Evolutionary conservation across 2,797 vertebrate species (phyloP).

Genomic region (Gallirallus australis): DNA sequence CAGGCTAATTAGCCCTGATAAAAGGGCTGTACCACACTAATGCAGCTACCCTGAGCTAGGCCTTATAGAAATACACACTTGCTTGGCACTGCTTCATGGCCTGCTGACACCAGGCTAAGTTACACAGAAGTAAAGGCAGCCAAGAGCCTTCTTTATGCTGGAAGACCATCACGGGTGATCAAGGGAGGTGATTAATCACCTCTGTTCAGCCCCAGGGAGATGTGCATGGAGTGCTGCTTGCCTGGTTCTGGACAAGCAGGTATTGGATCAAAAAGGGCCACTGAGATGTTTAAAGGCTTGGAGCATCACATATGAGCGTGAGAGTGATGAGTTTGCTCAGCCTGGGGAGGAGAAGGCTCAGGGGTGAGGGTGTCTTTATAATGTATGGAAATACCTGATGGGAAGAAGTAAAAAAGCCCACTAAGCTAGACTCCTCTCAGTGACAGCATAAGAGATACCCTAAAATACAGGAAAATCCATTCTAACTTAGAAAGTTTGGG

Average conservation of each 20-base stretch:
- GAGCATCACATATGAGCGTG: not conserved
- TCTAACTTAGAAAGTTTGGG: not conserved
- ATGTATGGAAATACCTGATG: not conserved
- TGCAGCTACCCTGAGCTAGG: not conserved
- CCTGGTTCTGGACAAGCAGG: not conserved
- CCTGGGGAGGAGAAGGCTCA: not conserved
- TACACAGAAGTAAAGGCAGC: not conserved
- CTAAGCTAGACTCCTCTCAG: not conserved
- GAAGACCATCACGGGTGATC: not conserved
- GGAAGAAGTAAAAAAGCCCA: not conserved
- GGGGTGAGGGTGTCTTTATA: not conserved
- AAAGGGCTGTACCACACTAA: not conserved
- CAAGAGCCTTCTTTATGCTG: not conserved
- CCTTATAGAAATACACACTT: rapidly evolving
- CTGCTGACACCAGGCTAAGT: not conserved
- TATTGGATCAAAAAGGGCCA: not conserved
- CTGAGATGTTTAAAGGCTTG: not conserved
- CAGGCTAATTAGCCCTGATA: not conserved
- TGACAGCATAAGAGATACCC: not conserved
- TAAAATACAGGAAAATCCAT: not conserved
- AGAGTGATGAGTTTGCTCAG: not conserved
- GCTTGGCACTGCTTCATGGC: not conserved
- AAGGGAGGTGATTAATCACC: not conserved
- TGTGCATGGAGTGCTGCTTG: not conserved
- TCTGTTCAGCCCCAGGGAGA: not conserved